Base-by-base conservation (phyloP, 1,140 invertebrate species). In the Ladona fulva region DNA sequence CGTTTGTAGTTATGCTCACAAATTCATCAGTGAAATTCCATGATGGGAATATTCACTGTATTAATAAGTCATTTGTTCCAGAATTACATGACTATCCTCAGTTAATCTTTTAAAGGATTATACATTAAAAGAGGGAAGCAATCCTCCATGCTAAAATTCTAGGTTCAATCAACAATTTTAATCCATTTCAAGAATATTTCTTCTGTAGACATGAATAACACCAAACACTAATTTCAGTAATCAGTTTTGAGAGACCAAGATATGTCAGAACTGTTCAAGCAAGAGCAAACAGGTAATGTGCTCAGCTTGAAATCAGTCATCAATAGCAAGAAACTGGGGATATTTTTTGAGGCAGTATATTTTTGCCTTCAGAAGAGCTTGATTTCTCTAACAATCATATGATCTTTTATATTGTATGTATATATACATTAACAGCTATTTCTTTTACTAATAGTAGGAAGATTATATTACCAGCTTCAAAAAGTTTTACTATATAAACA, bases 201-300 rank as follows among this genome's bases (percentile, higher is more conserved):
- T 37, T 37, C 29, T 37, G 1, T 37, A 37, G n/a, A 66, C 52
- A 66, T 66, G 14, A 66, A 19, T 66, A 66, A 66, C 52, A 66
- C 12, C 52, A 66, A 66, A 66, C 52, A 66, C 52, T 66, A 66
- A 66, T 66, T 16, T 66, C 12, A 66, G 14, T 66, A 52, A 11
- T 52, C 19, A 52, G 19, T 66, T 66, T 66, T 66, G 52, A 19
- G 29, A 37, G 52, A 19, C n/a, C n/a, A 22, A 66, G 52, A 66
- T 66, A 66, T 66, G 52, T 16, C n/a, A 66, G n/a, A 66, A 5
- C 52, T 37, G 29, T 1, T 37, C 52, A 66, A 66, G 52, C 52
- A 16, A 66, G 52, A 66, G 52, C 52, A 66, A 66, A 66, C 52
- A 66, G n/a, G n/a, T 66, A 66, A 66, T 66, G 52, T 66, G n/a